Percentiles rank a stretch among this genome's conserved stretches.
Evolutionary conservation across 2,888 invertebrate genomes (phyloP).

Genomic region (Leucoptera coffeella): DNA sequence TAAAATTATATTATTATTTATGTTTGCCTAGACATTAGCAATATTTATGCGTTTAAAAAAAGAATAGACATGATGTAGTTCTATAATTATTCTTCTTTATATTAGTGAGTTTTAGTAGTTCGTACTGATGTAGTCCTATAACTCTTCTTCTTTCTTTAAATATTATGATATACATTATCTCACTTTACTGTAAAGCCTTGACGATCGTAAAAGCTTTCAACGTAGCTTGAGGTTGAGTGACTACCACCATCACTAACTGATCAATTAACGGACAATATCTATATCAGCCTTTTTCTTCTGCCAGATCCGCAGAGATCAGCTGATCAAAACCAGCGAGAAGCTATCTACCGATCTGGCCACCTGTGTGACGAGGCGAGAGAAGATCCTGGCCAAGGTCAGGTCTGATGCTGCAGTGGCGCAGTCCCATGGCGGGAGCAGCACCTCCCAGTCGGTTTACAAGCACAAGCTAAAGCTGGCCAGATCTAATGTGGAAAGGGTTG

Average conservation of each 20-base stretch:
- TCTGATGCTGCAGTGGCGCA: slow-evolving; percentile 32
- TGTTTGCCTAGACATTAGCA: background rate
- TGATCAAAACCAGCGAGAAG: slow-evolving; percentile 33
- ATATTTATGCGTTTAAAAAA: too few relatives aligned
- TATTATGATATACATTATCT: too few relatives aligned
- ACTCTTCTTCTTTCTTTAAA: too few relatives aligned
- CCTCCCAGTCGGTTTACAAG: slow-evolving; percentile 27
- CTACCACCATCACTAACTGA: too few relatives aligned
- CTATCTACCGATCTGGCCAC: slow-evolving; percentile 33
- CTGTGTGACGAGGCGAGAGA: slow-evolving; percentile 35
- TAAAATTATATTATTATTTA: slow-evolving; percentile 7
- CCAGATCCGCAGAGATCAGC: slow-evolving; percentile 41
- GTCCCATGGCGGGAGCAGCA: slow-evolving; percentile 17
- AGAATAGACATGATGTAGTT: background rate
- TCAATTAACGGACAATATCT: too few relatives aligned
- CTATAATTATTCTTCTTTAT: background rate
- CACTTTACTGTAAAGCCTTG: too few relatives aligned
- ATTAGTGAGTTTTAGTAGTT: background rate
- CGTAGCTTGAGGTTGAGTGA: too few relatives aligned
- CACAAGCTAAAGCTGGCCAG: slow-evolving; percentile 34
- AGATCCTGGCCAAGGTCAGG: slow-evolving; percentile 27
- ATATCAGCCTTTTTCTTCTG: too few relatives aligned
- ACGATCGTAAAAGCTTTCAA: too few relatives aligned
- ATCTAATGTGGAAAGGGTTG: slow-evolving; percentile 27
- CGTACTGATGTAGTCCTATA: background rate